These are phyloP conservation scores for Diadophis punctatus DNA, from an alignment of 2,113 vertebrate genomes.

Conservation along the genomic window DNA sequence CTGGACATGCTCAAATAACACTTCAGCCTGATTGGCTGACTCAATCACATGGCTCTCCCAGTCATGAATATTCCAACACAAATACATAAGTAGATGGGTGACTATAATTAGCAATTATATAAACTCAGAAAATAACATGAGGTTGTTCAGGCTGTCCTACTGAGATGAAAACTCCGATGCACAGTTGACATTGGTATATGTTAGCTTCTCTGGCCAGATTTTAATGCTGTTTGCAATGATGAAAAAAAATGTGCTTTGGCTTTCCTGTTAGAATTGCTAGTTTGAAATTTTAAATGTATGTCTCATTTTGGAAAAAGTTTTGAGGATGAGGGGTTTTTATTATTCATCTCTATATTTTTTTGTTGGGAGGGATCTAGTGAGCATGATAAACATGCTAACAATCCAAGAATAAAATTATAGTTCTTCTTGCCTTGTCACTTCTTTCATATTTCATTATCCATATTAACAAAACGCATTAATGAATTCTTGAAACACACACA, in stretches of 20 bases:
- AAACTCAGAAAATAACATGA: neutral
- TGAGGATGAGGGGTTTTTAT: neutral
- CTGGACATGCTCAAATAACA: too few species aligned
- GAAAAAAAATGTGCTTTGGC: neutral
- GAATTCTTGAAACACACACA: neutral
- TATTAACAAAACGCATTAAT: neutral
- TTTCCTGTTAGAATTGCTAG: neutral
- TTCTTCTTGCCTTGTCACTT: neutral
- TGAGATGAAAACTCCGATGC: neutral
- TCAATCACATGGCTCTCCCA: too few species aligned
- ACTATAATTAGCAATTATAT: neutral
- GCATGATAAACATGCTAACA: neutral
- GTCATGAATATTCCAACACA: too few species aligned
- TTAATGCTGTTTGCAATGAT: neutral
- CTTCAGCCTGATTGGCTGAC: too few species aligned
- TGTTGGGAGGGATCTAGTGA: neutral
- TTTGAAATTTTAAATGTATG: neutral
- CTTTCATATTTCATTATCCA: neutral
- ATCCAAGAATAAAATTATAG: neutral
- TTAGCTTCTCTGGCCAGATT: neutral
- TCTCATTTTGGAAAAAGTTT: neutral
- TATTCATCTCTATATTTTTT: neutral
- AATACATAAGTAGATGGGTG: neutral
- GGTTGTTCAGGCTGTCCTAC: neutral
- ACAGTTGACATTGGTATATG: neutral